Evolutionary conservation across 2,888 invertebrate genomes (phyloP), one percentile per base, ranked within the genome.

Genomic region (Druceiella hillmani): DNA sequence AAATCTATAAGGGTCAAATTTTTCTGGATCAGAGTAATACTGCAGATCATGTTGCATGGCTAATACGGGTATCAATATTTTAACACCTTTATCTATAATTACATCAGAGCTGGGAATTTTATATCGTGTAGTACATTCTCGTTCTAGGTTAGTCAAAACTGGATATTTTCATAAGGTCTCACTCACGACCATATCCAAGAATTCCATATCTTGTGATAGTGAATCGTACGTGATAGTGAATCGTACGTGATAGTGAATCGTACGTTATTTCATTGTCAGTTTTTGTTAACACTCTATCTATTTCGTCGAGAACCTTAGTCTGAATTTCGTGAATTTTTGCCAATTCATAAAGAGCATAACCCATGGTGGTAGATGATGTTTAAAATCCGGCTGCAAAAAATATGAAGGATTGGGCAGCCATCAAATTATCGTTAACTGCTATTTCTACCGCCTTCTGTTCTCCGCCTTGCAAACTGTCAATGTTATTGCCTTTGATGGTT

Each of bases 1-100:
- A 51, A 73, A 74, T 39, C 68, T 54, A 22, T 71, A 65, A 2
- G 74, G 73, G 37, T 67, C 59, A 49, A 72, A 74, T 30, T 55
- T 56, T 25, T 60, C 56, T 4, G 74, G 71, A 7, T 71, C 51
- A 1, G 61, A 55, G 45, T 61, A 73, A 44, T 64, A 57, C 30
- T 58, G 52, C 5, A 58, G 55, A 45, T 71, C 68, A 17, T 59
- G 49, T 42, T 73, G 71, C 14, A 72, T 55, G 4, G 60, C 64
- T 10, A 50, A 36, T n/a, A 55, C 49, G 0, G 66, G 58, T 10
- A 69, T 42, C 0, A 58, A 14, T 3, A 68, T 50, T 2, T 51
- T 49, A 5, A 50, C 50, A 1, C 59, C 62, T 41, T 64, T 62
- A 20, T 62, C 52, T 10, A 69, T 42, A 1, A 49, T 49, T 1